These are phyloP conservation scores for Rhopalosiphum maidis DNA, from an alignment of 1,140 invertebrate species.

Conservation along the genomic window DNA sequence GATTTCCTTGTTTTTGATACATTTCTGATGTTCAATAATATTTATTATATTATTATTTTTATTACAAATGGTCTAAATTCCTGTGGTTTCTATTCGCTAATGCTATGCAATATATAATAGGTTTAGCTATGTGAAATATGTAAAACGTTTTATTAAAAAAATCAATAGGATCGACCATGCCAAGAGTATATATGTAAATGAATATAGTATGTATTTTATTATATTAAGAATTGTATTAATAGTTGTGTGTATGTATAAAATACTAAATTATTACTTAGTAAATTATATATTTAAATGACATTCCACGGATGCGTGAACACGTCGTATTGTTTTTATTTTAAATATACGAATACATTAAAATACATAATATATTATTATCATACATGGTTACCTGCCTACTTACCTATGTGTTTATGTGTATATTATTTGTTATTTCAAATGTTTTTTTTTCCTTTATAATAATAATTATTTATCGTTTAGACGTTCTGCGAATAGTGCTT, in stretches of 20 bases:
- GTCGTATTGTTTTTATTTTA: conserved; percentile 6
- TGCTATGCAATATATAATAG: background rate
- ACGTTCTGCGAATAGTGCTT: conserved; percentile 13
- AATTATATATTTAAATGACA: conserved; percentile 14
- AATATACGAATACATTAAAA: background rate
- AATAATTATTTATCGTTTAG: conserved; percentile 8
- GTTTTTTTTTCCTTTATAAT: background rate
- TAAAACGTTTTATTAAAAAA: background rate
- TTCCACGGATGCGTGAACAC: background rate
- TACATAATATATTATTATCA: background rate
- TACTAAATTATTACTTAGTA: background rate
- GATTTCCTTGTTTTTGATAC: too few relatives aligned
- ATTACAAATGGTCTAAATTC: too few relatives aligned
- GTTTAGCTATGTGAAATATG: background rate
- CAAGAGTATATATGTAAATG: background rate
- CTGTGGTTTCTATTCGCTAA: background rate
- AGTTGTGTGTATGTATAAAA: background rate
- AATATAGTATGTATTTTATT: background rate
- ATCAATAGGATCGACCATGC: background rate
- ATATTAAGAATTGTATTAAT: background rate
- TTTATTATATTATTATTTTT: too few relatives aligned
- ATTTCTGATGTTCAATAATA: too few relatives aligned
- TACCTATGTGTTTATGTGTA: background rate
- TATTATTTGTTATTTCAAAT: background rate
- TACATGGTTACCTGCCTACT: background rate